Percentiles rank a stretch among this genome's conserved stretches.
Conservation (phyloP, 2,797 vertebrate species). For the Lophotriccus pileatus region DNA sequence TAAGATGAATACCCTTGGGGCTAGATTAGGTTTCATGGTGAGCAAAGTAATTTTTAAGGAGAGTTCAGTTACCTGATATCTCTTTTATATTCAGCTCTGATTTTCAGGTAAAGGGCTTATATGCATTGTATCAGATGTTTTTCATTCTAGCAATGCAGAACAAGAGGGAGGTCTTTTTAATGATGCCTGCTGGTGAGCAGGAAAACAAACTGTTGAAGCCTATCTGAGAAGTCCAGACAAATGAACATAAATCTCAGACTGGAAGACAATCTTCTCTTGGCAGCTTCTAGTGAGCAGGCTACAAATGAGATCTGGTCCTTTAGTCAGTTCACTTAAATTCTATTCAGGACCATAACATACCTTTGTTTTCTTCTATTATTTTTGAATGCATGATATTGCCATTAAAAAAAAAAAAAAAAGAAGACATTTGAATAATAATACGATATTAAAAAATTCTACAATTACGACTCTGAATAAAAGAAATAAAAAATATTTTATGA, state of each 20-base stretch:
- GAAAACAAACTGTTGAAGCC: not conserved
- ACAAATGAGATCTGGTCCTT: not conserved
- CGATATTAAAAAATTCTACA: not conserved
- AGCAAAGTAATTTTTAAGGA: not conserved
- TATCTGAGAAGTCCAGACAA: not conserved
- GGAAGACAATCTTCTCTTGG: not conserved
- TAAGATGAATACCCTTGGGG: not conserved
- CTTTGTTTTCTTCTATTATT: not conserved
- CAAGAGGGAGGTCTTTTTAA: not conserved
- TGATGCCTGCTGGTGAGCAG: not conserved
- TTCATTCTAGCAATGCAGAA: not conserved
- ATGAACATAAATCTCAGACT: not conserved
- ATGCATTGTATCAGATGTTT: not conserved
- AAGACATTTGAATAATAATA: not conserved
- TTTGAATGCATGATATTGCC: not conserved
- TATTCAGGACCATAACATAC: not conserved
- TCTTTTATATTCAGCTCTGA: not conserved
- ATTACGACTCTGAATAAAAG: not conserved
- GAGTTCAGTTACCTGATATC: not conserved
- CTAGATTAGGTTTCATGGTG: not conserved
- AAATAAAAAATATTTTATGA: not conserved
- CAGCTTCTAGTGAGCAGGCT: not conserved
- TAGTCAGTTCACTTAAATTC: not conserved
- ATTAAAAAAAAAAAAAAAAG: not conserved
- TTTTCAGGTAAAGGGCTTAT: not conserved